Percentiles rank a stretch among this genome's conserved stretches.
These are phyloP conservation scores for Hydrotaea diabolus DNA, from an alignment of 2,888 invertebrate genomes.

Conservation along the genomic window DNA sequence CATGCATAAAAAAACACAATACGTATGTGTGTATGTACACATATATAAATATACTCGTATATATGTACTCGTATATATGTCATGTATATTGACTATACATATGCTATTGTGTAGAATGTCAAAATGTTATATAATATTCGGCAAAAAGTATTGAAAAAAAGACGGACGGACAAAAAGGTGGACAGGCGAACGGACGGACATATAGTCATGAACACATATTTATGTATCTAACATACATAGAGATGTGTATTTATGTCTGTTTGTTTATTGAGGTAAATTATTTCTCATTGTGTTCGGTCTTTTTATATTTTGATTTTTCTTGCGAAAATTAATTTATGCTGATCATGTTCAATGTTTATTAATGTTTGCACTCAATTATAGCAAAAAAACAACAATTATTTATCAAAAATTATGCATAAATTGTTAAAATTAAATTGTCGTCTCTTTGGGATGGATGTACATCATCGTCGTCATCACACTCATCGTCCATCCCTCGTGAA, in stretches of 20 bases:
- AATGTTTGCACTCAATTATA: slow-evolving; percentile 64
- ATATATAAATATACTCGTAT: not conserved
- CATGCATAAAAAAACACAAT: not conserved
- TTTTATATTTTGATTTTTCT: not conserved
- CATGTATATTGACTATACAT: too few species aligned
- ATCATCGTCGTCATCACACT: not conserved
- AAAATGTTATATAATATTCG: slow-evolving; percentile 34
- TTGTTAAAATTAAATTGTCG: not conserved
- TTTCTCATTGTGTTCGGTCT: not conserved
- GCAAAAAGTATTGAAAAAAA: not conserved
- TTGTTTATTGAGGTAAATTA: not conserved
- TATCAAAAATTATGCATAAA: not conserved
- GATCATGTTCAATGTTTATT: slow-evolving; percentile 59
- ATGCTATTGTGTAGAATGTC: not conserved
- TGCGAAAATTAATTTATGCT: slow-evolving; percentile 52
- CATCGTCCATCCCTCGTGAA: not conserved
- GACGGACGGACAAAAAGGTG: not conserved
- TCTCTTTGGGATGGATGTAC: not conserved
- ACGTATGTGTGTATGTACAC: not conserved
- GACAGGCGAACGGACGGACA: not conserved
- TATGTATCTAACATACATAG: not conserved
- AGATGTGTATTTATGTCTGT: not conserved
- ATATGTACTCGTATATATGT: too few species aligned
- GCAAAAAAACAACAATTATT: slow-evolving; percentile 23
- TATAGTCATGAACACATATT: not conserved